Conservation (phyloP, 2,888 invertebrate species). For the Standfussiana lucernea region DNA sequence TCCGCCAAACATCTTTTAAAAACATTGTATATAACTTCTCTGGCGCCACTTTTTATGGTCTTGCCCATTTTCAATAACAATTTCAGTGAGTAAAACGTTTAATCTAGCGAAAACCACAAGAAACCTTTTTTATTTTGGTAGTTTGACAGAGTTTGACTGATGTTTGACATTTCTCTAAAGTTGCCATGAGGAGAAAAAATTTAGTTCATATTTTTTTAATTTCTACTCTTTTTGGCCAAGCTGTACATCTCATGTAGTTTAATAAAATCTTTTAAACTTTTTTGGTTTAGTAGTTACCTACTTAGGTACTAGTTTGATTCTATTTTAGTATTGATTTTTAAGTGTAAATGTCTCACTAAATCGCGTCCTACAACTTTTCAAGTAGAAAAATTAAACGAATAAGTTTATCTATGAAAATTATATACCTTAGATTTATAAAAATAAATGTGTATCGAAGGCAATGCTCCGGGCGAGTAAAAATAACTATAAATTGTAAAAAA, state of each 20-base stretch:
- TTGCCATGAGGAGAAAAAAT: no score
- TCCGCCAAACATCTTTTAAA: no score
- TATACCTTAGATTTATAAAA: slow-evolving; percentile 41
- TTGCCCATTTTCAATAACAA: no score
- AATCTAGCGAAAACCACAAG: no score
- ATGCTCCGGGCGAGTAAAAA: slow-evolving; percentile 71
- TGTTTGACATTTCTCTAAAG: no score
- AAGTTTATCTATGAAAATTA: slow-evolving; percentile 33
- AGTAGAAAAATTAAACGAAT: slow-evolving; percentile 14
- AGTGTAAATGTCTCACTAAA: not conserved
- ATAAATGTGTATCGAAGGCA: slow-evolving; percentile 69
- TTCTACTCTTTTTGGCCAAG: no score
- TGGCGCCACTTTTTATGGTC: no score
- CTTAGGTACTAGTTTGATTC: not conserved
- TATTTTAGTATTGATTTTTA: slow-evolving; percentile 1
- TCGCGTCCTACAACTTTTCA: slow-evolving; percentile 21
- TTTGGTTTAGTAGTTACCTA: not conserved
- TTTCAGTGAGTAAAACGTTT: no score
- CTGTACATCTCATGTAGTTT: not conserved
- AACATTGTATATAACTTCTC: no score
- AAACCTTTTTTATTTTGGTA: no score
- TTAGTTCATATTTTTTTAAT: no score
- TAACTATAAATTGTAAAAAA: slow-evolving; percentile 64
- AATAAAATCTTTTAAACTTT: not conserved
- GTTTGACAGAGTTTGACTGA: no score